phyloP scores from a whole-genome alignment of 2,797 vertebrate species.

The Poeciliopsis presidionis region DNA sequence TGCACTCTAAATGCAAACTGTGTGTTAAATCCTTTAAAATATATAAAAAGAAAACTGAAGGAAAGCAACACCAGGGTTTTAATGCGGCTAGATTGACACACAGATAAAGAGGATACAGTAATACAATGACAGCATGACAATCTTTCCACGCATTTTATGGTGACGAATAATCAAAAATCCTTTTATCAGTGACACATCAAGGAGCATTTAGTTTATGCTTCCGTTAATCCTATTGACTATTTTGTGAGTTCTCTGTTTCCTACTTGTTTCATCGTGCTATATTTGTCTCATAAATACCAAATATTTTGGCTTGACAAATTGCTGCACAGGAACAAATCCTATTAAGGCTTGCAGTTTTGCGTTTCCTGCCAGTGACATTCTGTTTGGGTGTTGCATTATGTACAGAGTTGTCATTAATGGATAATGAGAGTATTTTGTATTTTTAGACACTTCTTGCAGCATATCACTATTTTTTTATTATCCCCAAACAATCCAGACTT shows the following conservation, averaged over 20 bases:
- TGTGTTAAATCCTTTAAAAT: conserved; percentile 76
- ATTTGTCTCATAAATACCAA: conserved; percentile 79
- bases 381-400: conserved; percentile 72
- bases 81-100: conserved; percentile 76
- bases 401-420: conserved; percentile 73
- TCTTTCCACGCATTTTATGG: conserved; percentile 77
- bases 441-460: conserved; percentile 64
- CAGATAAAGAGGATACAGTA: conserved; percentile 78
- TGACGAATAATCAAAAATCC: conserved; percentile 83
- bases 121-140: conserved; percentile 80
- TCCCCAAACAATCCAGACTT: conserved; percentile 51
- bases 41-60: conserved; percentile 39
- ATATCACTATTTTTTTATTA: conserved; percentile 57
- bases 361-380: conserved; percentile 74
- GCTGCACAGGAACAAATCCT: conserved; percentile 74
- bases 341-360: conserved; percentile 71
- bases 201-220: conserved; percentile 79
- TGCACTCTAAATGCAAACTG: conserved; percentile 72
- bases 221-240: conserved; percentile 82
- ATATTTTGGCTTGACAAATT: conserved; percentile 81
- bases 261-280: conserved; percentile 74
- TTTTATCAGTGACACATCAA: conserved; percentile 84
- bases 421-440: conserved; percentile 67
- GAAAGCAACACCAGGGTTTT: conserved; percentile 62
- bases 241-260: conserved; percentile 73